Base-by-base conservation (phyloP, 2,888 invertebrate genomes). In the Abrostola tripartita region DNA sequence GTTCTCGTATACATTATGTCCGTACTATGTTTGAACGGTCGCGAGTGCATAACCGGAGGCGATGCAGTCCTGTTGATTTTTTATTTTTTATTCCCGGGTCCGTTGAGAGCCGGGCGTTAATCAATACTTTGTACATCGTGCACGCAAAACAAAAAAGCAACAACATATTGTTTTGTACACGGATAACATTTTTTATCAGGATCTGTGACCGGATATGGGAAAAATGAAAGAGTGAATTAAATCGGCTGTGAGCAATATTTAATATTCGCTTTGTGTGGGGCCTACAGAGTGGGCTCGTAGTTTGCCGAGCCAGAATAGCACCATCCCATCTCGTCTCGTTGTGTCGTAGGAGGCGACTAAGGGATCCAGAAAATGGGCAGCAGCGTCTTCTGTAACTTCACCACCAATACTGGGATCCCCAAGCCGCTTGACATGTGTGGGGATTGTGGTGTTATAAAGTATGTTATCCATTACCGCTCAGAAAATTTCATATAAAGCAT, bases 121-220 rank as follows among this genome's bases (percentile, higher is more conserved):
- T 91, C 90, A 90, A 91, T 91, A 90, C 86, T 84, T 85, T 84
- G 82, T 82, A 79, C 81, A 81, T 72, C 76, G 82, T 79, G 76
- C 78, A 81, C 76, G 75, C 69, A 79, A 85, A 85, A 82, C 74
- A 81, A 81, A 73, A 81, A 81, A 82, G 83, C 78, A 62, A 59
- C 66, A 14, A 73, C 73, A 74, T 78, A 75, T 81, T 78, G 79
- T 81, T 80, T 79, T 81, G 74, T 79, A 77, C 71, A 62, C 71
- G 82, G 82, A 85, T 85, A 83, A 83, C 78, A 82, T 78, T 78
- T 85, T 84, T 85, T 82, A 82, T 81, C 80, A 81, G 81, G 80
- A 71, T 71, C 73, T 60, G 74, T 69, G 66, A 57, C 74, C 79
- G 81, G 82, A 79, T 82, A 79, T 80, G 71, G 77, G 73, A 47